A percentile compares a stretch with the other conserved stretches of the same genome.
Conservation (phyloP, 2,888 invertebrate species). For the Helicoverpa assulta region DNA sequence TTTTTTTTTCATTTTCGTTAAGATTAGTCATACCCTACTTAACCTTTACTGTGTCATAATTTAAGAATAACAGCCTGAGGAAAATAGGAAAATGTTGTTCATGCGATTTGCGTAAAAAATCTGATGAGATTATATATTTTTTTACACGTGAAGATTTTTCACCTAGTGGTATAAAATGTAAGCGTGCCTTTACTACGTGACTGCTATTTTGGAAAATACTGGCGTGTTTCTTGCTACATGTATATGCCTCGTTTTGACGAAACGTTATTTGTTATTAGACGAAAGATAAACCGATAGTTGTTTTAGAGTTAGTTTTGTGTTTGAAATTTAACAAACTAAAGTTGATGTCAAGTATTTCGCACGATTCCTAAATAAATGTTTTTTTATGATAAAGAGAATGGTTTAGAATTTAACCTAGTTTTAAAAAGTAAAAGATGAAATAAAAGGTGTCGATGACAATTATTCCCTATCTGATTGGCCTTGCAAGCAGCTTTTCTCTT, state of each 20-base stretch:
- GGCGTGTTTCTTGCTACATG: background rate
- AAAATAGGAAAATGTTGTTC: conserved; percentile 7
- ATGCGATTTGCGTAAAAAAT: background rate
- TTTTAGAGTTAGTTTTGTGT: no score
- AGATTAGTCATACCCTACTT: background rate
- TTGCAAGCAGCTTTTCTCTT: no score
- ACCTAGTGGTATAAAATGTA: background rate
- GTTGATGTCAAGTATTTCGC: background rate
- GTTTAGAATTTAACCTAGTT: background rate
- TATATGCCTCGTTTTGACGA: background rate
- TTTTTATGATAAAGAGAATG: background rate
- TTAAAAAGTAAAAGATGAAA: background rate
- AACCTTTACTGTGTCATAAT: conserved; percentile 9
- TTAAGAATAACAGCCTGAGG: conserved; percentile 5
- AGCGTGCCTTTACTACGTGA: background rate
- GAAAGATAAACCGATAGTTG: background rate
- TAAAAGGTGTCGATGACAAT: background rate
- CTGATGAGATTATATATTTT: background rate
- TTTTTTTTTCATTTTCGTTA: conserved; percentile 7
- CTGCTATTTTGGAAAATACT: background rate
- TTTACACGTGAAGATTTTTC: background rate
- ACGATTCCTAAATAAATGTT: background rate
- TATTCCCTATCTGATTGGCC: background rate
- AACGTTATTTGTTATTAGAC: background rate
- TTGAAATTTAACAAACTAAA: no score